These are phyloP conservation scores for Otis tarda DNA, from an alignment of 2,113 vertebrate species.

Conservation along the genomic window DNA sequence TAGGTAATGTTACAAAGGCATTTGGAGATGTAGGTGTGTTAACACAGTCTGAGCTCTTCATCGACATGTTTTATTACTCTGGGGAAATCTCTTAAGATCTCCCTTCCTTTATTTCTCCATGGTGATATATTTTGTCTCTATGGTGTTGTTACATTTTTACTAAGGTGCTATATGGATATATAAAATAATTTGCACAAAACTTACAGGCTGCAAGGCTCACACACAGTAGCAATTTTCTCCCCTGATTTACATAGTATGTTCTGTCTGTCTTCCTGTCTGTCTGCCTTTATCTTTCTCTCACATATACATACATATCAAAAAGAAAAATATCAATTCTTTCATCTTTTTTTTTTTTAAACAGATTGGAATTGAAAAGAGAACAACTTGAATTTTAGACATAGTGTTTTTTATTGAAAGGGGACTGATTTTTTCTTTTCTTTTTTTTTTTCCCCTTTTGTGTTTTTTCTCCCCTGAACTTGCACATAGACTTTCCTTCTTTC, in stretches of 20 bases:
- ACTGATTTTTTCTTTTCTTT: background rate
- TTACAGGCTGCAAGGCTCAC: background rate
- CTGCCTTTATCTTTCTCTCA: background rate
- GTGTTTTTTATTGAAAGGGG: fast-evolving
- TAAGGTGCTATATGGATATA: background rate
- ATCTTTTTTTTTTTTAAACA: background rate
- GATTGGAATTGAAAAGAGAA: background rate
- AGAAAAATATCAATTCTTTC: fast-evolving
- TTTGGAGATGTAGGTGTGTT: background rate
- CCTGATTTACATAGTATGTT: background rate
- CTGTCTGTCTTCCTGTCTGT: background rate
- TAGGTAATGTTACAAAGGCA: background rate
- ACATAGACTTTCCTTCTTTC: background rate
- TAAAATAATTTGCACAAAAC: background rate
- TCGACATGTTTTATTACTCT: background rate
- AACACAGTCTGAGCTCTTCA: background rate
- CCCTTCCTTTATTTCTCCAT: background rate
- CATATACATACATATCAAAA: background rate
- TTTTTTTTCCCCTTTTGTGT: background rate
- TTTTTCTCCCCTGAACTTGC: background rate
- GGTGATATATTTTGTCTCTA: background rate
- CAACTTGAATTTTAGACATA: background rate
- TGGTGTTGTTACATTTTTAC: background rate
- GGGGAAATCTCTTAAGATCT: background rate
- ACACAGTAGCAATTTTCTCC: background rate